Evolutionary conservation across 2,113 vertebrate genomes (phyloP).

Genomic region (Leptosomus discolor): DNA sequence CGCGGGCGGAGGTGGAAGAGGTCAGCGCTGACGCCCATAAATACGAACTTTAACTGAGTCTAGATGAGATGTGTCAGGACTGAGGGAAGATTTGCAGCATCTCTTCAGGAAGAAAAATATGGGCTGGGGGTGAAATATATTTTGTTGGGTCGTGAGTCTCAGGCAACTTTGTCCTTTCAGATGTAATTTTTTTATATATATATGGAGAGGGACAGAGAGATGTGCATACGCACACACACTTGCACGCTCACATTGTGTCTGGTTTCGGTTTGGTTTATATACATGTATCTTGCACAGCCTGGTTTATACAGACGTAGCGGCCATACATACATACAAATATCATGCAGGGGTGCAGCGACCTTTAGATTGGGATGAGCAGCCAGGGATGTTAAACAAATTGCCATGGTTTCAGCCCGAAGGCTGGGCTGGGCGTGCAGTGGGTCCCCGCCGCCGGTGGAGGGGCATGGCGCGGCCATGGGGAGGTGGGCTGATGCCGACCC

Average conservation of each 20-base stretch:
- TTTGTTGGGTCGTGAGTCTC: conserved; percentile 29
- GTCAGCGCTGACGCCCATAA: conserved; percentile 72
- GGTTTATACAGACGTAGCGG: background rate
- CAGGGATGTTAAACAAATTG: conserved; percentile 57
- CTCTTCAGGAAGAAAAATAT: conserved; percentile 62
- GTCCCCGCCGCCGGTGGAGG: accelerated
- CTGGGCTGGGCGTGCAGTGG: accelerated
- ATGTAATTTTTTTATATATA: conserved; percentile 47
- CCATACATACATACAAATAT: background rate
- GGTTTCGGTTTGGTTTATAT: background rate
- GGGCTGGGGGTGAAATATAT: conserved; percentile 51
- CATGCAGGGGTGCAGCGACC: background rate
- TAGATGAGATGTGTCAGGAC: conserved; percentile 71
- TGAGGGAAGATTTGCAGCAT: conserved; percentile 53
- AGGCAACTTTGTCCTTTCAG: conserved; percentile 56
- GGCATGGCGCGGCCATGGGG: accelerated
- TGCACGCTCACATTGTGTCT: background rate
- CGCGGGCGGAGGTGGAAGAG: conserved; percentile 65
- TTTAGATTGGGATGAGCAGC: conserved; percentile 51
- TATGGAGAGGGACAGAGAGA: background rate
- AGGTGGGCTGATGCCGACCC: accelerated
- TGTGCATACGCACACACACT: background rate
- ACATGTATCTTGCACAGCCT: background rate
- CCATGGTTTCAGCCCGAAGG: background rate
- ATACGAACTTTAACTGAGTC: conserved; percentile 69